Evolutionary conservation across 1,140 invertebrate species (phyloP).

Genomic region (Eumeta japonica): DNA sequence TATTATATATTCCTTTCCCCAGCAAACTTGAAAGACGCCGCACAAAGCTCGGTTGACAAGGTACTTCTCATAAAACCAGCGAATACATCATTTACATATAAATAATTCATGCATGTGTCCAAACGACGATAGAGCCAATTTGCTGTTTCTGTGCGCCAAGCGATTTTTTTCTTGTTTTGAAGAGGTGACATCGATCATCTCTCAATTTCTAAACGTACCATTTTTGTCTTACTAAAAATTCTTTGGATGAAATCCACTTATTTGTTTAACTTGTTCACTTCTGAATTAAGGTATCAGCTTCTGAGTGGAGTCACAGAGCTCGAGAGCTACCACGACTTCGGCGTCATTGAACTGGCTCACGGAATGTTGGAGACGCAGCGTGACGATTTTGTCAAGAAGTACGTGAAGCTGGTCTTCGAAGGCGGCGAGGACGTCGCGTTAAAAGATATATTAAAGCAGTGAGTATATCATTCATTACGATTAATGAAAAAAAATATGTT

Average conservation of each 20-base stretch:
- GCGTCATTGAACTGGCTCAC: slow-evolving; percentile 71
- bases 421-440: slow-evolving; percentile 62
- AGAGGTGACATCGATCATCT: neutral
- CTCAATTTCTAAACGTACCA: neutral
- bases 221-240: neutral
- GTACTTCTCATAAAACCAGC: no score
- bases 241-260: neutral
- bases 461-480: slow-evolving; percentile 31
- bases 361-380: slow-evolving; percentile 78
- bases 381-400: slow-evolving; percentile 76
- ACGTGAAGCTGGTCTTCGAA: slow-evolving; percentile 66
- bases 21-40: no score
- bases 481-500: neutral
- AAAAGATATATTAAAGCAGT: slow-evolving; percentile 68
- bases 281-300: slow-evolving; percentile 72
- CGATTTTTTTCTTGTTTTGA: no score
- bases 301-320: slow-evolving; percentile 85
- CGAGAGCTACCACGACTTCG: slow-evolving; percentile 83
- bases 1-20: no score
- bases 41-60: no score
- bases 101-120: no score
- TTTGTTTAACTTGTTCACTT: slow-evolving; percentile 2
- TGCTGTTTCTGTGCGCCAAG: no score
- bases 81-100: no score
- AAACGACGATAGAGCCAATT: no score